phyloP scores from a whole-genome alignment of 2,113 vertebrate species.

The Nothobranchius furzeri region DNA sequence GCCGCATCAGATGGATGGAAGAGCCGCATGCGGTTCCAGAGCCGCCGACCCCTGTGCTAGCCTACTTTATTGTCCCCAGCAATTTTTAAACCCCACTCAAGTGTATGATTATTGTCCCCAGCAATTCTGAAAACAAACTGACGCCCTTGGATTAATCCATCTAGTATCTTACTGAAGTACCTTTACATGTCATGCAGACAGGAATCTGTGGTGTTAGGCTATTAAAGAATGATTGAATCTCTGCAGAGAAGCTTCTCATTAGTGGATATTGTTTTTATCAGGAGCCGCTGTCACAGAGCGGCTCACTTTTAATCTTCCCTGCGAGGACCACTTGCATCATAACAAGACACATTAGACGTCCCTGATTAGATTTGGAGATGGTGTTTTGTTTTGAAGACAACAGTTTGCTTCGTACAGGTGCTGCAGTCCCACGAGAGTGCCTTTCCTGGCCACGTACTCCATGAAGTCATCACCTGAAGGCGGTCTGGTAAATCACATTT shows the following conservation, averaged over 20 bases:
- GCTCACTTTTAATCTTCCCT: constrained; percentile 41
- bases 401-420: constrained; percentile 3
- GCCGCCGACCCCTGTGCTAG: no score
- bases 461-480: constrained; percentile 9
- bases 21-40: no score
- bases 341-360: constrained; percentile 62
- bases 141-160: no score
- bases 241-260: background rate
- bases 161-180: no score
- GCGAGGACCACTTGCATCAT: constrained; percentile 58
- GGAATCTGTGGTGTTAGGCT: constrained; percentile 11
- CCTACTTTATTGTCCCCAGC: no score
- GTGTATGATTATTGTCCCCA: no score
- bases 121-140: no score
- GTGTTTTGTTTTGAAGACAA: constrained; percentile 16
- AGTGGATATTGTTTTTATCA: no score
- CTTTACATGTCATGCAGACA: background rate
- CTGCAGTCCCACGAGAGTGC: constrained; percentile 5
- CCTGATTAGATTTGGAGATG: constrained; percentile 50
- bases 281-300: constrained; percentile 6
- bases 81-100: no score
- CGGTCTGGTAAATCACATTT: constrained; percentile 8
- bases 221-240: constrained; percentile 24
- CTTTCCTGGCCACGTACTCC: background rate
- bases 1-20: no score